Conservation (phyloP, 2,113 vertebrate species). For the Panurus biarmicus region DNA sequence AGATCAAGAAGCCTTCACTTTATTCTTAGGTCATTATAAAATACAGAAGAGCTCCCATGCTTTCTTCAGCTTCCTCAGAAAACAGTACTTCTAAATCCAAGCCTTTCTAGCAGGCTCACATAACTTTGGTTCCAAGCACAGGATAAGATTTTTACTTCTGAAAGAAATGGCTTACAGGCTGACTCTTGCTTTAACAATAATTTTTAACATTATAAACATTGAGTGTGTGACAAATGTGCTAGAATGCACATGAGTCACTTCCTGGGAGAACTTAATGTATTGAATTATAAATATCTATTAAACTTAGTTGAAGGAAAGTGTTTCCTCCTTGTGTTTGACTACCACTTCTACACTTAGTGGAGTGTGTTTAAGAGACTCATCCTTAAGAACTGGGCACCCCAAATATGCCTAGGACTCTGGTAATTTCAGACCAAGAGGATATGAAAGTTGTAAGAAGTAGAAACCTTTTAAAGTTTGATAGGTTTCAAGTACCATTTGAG, state of each 20-base stretch:
- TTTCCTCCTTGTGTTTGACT: neutral
- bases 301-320: neutral
- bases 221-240: neutral
- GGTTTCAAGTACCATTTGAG: neutral
- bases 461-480: neutral
- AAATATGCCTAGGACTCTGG: neutral
- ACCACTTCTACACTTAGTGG: neutral
- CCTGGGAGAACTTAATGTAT: neutral
- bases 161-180: neutral
- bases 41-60: accelerated
- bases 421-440: neutral
- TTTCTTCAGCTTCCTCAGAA: neutral
- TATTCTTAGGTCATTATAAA: neutral
- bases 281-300: neutral
- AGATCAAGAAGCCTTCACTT: neutral
- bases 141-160: neutral
- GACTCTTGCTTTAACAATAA: neutral
- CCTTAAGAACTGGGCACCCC: neutral
- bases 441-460: neutral
- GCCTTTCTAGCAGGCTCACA: neutral
- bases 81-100: neutral
- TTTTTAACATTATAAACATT: neutral
- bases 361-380: neutral
- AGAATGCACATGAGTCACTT: neutral
- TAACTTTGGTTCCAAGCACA: neutral